Conservation (phyloP, 2,888 invertebrate species). For the Boloria euphrosyne region DNA sequence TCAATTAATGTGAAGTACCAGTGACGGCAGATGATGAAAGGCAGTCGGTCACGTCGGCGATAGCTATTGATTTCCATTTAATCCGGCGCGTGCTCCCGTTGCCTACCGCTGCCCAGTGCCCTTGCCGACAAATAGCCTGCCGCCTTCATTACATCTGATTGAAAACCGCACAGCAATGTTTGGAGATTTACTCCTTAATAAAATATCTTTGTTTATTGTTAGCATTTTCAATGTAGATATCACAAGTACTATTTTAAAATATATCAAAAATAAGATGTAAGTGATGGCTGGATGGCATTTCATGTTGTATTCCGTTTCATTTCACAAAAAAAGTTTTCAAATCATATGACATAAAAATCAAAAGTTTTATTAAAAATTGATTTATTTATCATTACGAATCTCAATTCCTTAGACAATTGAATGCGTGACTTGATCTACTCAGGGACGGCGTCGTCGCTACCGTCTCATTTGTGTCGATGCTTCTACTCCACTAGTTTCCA, state of each 20-base stretch:
- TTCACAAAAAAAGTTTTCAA: too few relatives aligned
- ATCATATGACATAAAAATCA: background rate
- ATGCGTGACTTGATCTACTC: conserved; percentile 65
- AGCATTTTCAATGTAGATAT: too few relatives aligned
- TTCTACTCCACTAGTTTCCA: conserved; percentile 14
- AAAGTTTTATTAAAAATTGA: conserved; percentile 19
- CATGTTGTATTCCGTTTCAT: too few relatives aligned
- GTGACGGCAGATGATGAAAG: conserved; percentile 44
- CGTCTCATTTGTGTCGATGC: conserved; percentile 27
- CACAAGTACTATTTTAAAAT: too few relatives aligned
- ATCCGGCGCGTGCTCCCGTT: conserved; percentile 77
- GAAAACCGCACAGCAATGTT: conserved; percentile 51
- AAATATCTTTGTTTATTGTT: too few relatives aligned
- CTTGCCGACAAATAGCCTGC: conserved; percentile 61
- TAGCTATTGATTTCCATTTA: conserved; percentile 81
- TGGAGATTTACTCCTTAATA: conserved; percentile 24
- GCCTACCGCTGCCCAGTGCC: conserved; percentile 47
- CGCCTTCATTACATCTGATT: conserved; percentile 68
- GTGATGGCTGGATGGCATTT: too few relatives aligned
- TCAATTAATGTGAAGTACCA: conserved; percentile 17
- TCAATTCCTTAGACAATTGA: conserved; percentile 54
- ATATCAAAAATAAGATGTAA: too few relatives aligned
- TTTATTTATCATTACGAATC: conserved; percentile 25
- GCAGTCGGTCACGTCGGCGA: conserved; percentile 69
- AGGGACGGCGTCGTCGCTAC: conserved; percentile 21